Evolutionary conservation across 2,113 vertebrate species (phyloP).

Genomic region (Eclectus roratus): DNA sequence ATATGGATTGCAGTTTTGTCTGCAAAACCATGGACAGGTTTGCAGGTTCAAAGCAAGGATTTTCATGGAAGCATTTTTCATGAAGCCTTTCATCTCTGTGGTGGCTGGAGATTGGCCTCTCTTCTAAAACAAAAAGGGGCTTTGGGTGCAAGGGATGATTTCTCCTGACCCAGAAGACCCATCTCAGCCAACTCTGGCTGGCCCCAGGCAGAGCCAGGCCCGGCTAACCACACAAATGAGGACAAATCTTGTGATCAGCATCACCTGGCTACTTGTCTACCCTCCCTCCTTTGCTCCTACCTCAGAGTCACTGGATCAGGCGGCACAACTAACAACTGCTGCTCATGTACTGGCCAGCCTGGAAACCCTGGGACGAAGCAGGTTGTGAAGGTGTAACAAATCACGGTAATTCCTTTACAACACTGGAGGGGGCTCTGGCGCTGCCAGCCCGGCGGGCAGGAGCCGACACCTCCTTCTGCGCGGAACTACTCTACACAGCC

Average conservation of each 20-base stretch:
- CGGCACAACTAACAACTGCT: neutral
- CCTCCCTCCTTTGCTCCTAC: neutral
- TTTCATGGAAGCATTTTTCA: neutral
- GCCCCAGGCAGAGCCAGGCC: neutral
- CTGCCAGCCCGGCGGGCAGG: neutral
- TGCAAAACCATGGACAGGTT: neutral
- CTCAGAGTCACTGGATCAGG: neutral
- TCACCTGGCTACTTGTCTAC: too few species aligned
- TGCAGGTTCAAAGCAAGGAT: neutral
- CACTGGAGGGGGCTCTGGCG: neutral
- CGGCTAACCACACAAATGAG: rapidly evolving
- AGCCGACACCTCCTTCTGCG: neutral
- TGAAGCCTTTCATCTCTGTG: neutral
- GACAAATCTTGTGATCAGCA: neutral
- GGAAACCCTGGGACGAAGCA: neutral
- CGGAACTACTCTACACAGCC: neutral
- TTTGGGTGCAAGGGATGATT: neutral
- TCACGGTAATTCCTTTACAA: neutral
- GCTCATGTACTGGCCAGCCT: neutral
- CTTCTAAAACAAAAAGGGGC: neutral
- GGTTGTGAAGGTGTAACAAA: neutral
- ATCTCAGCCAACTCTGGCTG: neutral
- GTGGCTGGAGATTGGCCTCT: neutral
- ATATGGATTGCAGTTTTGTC: rapidly evolving
- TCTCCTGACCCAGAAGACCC: neutral